These are phyloP conservation scores for Progne subis DNA, from an alignment of 2,113 vertebrate species.

Conservation along the genomic window DNA sequence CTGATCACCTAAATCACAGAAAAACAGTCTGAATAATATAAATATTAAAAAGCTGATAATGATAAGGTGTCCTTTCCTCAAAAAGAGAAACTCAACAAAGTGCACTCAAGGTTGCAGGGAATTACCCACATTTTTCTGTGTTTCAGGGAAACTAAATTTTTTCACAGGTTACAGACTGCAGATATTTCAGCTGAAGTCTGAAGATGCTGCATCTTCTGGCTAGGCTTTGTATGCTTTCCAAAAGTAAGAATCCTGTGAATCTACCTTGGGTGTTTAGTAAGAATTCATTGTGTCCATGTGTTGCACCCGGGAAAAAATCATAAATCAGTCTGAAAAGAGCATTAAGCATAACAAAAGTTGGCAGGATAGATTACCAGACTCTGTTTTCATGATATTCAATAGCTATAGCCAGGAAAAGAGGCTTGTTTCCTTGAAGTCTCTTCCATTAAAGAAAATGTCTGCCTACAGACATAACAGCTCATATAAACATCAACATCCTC, in stretches of 20 bases:
- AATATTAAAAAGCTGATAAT: background rate
- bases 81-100: background rate
- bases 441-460: background rate
- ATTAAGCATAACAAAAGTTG: background rate
- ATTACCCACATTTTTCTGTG: background rate
- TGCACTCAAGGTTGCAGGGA: fast-evolving
- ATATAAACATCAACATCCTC: background rate
- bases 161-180: background rate
- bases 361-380: background rate
- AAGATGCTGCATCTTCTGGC: background rate
- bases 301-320: background rate
- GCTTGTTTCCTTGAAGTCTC: background rate
- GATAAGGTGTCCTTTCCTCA: background rate
- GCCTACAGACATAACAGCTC: background rate
- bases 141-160: background rate
- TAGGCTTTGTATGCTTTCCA: background rate
- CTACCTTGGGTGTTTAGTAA: background rate
- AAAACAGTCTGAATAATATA: background rate
- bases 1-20: background rate
- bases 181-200: background rate
- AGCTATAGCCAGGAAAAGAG: background rate
- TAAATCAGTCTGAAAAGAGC: background rate
- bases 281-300: background rate
- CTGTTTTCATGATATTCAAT: background rate
- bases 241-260: background rate